Base-by-base conservation (phyloP, 2,797 vertebrate species). In the Meda fulgida region DNA sequence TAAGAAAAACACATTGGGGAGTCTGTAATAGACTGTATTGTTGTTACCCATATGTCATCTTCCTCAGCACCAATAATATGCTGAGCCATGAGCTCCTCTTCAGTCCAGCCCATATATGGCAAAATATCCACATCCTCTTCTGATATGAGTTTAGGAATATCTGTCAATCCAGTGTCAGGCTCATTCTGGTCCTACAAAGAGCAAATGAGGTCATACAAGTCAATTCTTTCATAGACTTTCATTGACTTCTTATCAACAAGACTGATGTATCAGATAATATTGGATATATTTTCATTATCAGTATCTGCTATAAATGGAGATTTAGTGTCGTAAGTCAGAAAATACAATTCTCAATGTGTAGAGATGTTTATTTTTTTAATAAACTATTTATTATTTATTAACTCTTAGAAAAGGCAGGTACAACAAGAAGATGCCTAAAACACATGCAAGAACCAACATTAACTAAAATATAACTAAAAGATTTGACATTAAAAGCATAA, bases 101-200 rank as follows among this genome's bases (percentile, higher is more conserved):
- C 40, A 0, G 66, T 86, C 96, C 96, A 97, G 84, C 78, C 85
- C 75, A 97, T 85, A 40, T 96, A 97, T 0, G 96, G 93, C 38
- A 98, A 92, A 90, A 97, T 89, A 89, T 97, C 97, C 73, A 97
- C 94, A 85, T 97, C 94, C 90, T 96, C 96, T 78, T 95, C 90
- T 53, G 93, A 89, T 38, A 97, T 89, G 80, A 97, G 83, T 90
- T 95, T 93, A 60, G 89, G 89, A 85, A 96, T 85, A 88, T 96
- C 92, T 69, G 95, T 95, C 89, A 90, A 87, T 36, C 91, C 89
- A 36, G 84, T 23, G 4, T 90, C 90, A 71, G 84, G 81, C 87
- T 92, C 89, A 9, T 91, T 80, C 3, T 89, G 69, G 84, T 94
- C 95, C 97, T 97, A 53, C 18, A 84, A 7, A 79, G 48, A 86